A percentile compares a stretch with the other conserved stretches of the same genome.
Evolutionary conservation across 2,888 invertebrate genomes (phyloP).

Genomic region (Cheilosia urbana): DNA sequence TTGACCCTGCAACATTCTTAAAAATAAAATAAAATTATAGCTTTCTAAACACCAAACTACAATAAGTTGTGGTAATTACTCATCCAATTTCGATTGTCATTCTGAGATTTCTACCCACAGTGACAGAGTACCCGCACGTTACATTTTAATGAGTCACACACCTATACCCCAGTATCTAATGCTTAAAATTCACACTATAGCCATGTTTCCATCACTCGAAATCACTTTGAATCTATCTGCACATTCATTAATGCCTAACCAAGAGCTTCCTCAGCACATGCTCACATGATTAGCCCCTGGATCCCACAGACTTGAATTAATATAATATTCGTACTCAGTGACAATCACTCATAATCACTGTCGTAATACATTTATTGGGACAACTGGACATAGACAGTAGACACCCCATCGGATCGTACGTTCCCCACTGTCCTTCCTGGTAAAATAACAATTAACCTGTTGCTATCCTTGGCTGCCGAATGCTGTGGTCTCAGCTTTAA

Average conservation of each 20-base stretch:
- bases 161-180: too few relatives aligned
- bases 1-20: too few relatives aligned
- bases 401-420: conserved; percentile 13
- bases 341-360: conserved; percentile 63
- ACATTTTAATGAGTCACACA: too few relatives aligned
- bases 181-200: too few relatives aligned
- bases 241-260: conserved; percentile 5
- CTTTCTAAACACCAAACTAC: too few relatives aligned
- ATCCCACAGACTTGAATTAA: conserved; percentile 36
- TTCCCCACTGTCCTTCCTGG: conserved; percentile 12
- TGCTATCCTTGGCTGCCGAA: not conserved
- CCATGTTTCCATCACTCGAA: not conserved
- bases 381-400: conserved; percentile 34
- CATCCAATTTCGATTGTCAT: too few relatives aligned
- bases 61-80: too few relatives aligned
- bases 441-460: conserved; percentile 22
- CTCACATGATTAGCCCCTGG: not conserved
- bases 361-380: conserved; percentile 45
- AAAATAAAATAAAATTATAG: too few relatives aligned
- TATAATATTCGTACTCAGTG: conserved; percentile 46
- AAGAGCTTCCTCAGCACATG: not conserved
- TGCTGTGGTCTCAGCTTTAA: conserved; percentile 2
- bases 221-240: not conserved
- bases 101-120: too few relatives aligned
- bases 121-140: too few relatives aligned